Evolutionary conservation across 2,888 invertebrate genomes (phyloP).

Genomic region (Zygogramma bicolorata): DNA sequence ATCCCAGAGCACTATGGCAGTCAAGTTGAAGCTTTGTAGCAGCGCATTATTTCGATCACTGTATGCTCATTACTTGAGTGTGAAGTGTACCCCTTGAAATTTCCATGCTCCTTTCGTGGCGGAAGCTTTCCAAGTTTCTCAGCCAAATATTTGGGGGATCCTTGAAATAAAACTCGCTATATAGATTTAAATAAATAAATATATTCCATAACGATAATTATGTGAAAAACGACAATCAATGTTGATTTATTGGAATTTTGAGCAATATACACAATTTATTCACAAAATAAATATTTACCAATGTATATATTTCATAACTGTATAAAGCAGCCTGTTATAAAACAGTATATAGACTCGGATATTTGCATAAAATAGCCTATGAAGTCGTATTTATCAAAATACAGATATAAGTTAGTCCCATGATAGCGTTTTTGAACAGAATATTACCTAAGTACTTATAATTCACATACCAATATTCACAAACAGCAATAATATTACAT

Average conservation of each 20-base stretch:
- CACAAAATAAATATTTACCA: slow-evolving; percentile 36
- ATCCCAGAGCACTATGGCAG: too few relatives aligned
- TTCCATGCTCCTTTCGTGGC: too few relatives aligned
- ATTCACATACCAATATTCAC: slow-evolving; percentile 23
- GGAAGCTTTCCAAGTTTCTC: too few relatives aligned
- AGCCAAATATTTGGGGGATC: too few relatives aligned
- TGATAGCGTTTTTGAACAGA: neutral
- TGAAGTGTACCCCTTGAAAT: too few relatives aligned
- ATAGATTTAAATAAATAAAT: slow-evolving; percentile 45
- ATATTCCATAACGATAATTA: slow-evolving; percentile 41
- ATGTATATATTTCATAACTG: slow-evolving; percentile 28
- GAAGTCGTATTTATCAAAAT: neutral
- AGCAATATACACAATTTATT: slow-evolving; percentile 48
- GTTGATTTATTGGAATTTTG: slow-evolving; percentile 44
- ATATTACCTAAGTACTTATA: slow-evolving; percentile 3
- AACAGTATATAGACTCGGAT: slow-evolving; percentile 43
- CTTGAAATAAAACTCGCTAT: slow-evolving; percentile 7
- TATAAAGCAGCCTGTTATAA: slow-evolving; percentile 44
- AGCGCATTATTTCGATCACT: too few relatives aligned
- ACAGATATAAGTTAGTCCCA: neutral
- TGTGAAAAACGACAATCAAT: slow-evolving; percentile 36
- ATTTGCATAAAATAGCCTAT: slow-evolving; percentile 18
- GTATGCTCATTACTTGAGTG: too few relatives aligned
- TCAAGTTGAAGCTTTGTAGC: too few relatives aligned
- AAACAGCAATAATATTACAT: slow-evolving; percentile 47